Base-by-base conservation (phyloP, 2,113 vertebrate genomes). In the Guaruba guarouba region DNA sequence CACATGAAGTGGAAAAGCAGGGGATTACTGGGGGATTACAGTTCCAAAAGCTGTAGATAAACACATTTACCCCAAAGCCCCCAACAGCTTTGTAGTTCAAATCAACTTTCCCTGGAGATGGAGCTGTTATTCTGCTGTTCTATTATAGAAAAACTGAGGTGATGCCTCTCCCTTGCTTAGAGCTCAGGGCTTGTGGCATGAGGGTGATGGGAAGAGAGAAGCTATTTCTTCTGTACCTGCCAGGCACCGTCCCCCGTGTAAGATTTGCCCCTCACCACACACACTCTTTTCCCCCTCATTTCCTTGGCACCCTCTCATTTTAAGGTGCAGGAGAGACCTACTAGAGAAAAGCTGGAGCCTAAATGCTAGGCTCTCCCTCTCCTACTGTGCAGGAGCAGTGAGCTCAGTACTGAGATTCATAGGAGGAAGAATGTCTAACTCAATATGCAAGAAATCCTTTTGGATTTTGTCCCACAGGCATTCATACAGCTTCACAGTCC, bases 101-200 rank as follows among this genome's bases (percentile, higher is more conserved):
- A 67, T 14, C 23, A 20, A 11, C 24, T 15, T 33, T 35, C 24
- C 9, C 33, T 35, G 57, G 4, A 75, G 19, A 12, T 46, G 61
- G 14, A 71, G 27, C n/a, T 68, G 43, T 46, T 80, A 29, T 20
- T 64, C 24, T 59, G 33, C 41, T 23, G 10, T 62, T 74, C 24
- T 0, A 0, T 54, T 64, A 62, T 4, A 68, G 24, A 66, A 62
- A 17, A 28, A 5, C 46, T 74, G 17, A 19, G 20, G 33, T 16
- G 52, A 77, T 3, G 5, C 5, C 12, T 35, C 20, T 23, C 18
- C 6, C 33, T 59, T 33, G 25, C 6, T 3, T 5, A 15, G 6
- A 46, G 29, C 35, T 74, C 31, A 35, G 18, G 14, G 18, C 33
- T 70, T 0, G 0, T 9, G 5, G 31, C 49, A 43, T 13, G 15